Percentiles rank a stretch among this genome's conserved stretches.
Evolutionary conservation across 2,888 invertebrate genomes (phyloP).

Genomic region (Julus scanicus): DNA sequence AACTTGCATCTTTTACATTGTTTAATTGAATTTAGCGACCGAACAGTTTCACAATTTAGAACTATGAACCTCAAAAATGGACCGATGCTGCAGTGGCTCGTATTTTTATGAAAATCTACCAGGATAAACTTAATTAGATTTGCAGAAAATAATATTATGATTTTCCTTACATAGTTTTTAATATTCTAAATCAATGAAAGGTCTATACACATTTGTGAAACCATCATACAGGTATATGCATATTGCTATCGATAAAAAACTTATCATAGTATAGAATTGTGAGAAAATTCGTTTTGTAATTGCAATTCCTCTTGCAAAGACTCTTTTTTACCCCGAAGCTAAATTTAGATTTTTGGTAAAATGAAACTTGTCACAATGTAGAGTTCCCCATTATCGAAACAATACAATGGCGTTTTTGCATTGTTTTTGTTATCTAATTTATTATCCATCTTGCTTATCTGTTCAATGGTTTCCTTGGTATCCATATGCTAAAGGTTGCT

Average conservation of each 20-base stretch:
- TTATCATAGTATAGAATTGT: neutral
- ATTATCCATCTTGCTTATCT: slow-evolving; percentile 30
- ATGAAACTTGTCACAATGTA: neutral
- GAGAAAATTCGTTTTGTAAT: neutral
- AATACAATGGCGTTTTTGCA: slow-evolving; percentile 9
- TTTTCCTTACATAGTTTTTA: neutral
- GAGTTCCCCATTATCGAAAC: neutral
- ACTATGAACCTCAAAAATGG: neutral
- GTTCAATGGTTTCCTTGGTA: slow-evolving; percentile 38
- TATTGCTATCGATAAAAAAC: neutral
- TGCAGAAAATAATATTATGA: neutral
- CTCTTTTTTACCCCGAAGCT: neutral
- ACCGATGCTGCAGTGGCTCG: neutral
- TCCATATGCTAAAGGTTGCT: slow-evolving; percentile 15
- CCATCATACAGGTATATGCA: neutral
- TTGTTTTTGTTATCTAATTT: slow-evolving; percentile 17
- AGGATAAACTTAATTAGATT: neutral
- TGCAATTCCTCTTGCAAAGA: neutral
- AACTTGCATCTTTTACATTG: neutral
- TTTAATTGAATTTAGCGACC: neutral
- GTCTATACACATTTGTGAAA: neutral
- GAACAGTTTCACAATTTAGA: neutral
- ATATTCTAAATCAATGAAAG: neutral
- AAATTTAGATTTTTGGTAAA: neutral
- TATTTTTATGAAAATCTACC: neutral